Base-by-base conservation (phyloP, 2,113 vertebrate genomes). In the Megaceryle maxima region DNA sequence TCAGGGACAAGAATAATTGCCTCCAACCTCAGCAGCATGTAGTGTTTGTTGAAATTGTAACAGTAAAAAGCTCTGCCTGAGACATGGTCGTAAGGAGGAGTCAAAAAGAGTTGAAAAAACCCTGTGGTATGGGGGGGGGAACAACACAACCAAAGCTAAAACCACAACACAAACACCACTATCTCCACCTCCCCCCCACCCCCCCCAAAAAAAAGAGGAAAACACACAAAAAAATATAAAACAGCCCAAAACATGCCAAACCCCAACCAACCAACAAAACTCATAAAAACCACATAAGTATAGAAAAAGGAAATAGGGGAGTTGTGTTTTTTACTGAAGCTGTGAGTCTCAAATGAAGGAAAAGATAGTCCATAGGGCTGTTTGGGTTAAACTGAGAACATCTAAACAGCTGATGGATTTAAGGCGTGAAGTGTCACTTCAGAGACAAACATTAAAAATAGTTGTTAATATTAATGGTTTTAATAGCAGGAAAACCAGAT, bases 251-350 rank as follows among this genome's bases (percentile, higher is more conserved):
- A 51, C 50, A 51, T 51, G 24, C 24, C 22, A 51, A 51, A 25
- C 24, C 50, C 50, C 50, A 51, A 51, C 25, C 5, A 43, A 28
- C 46, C 50, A 50, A 50, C 44, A 64, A 31, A 62, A 28, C 15
- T 6, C 16, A 22, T 17, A 50, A 62, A 67, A 51, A 5, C 15
- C 4, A 2, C 1, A 0, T 26, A 46, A 33, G 4, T 53, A 9
- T 10, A n/a, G 46, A 75, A 57, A 50, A 76, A 28, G 46, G 37
- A 92, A 77, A 66, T 11, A n/a, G 41, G 7, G 18, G 16, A 67
- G 28, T 29, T 56, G 53, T 13, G 16, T 56, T 77, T 63, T 69
- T 59, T 41, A 6, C 18, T 35, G 39, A 56, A 68, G 26, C 20
- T 87, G 43, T 12, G 28, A 68, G 31, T 55, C 28, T 91, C 39